A percentile compares a stretch with the other conserved stretches of the same genome.
Evolutionary conservation across 2,888 invertebrate genomes (phyloP).

Genomic region (Apamea sordens): DNA sequence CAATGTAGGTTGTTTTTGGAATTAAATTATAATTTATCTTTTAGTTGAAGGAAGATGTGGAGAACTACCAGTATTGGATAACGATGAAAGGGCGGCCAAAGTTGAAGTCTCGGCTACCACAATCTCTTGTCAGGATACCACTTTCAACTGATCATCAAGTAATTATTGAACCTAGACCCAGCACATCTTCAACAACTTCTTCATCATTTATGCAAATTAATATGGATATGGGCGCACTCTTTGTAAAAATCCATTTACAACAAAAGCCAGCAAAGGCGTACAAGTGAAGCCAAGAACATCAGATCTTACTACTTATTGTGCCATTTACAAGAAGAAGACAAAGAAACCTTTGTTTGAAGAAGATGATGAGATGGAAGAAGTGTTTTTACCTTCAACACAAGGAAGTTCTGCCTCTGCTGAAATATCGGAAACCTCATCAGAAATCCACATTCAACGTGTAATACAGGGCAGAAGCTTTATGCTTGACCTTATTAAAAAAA

Average conservation of each 20-base stretch:
- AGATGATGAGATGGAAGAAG: too few species aligned
- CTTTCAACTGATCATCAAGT: not conserved
- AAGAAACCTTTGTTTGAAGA: too few species aligned
- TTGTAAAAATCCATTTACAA: not conserved
- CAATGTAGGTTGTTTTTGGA: not conserved
- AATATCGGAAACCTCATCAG: too few species aligned
- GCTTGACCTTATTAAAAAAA: too few species aligned
- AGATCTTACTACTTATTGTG: too few species aligned
- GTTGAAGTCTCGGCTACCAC: slow-evolving; percentile 14
- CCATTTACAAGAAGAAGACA: too few species aligned
- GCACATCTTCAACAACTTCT: slow-evolving; percentile 12
- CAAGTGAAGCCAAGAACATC: too few species aligned
- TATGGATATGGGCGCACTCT: not conserved
- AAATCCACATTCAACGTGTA: too few species aligned
- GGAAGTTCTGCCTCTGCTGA: too few species aligned
- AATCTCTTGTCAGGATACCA: not conserved
- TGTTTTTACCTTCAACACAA: too few species aligned
- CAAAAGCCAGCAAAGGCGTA: too few species aligned
- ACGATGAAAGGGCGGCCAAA: slow-evolving; percentile 21
- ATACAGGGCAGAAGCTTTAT: too few species aligned
- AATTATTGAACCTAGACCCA: slow-evolving; percentile 18
- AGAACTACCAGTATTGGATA: slow-evolving; percentile 14
- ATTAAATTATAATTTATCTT: not conserved
- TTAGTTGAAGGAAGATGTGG: slow-evolving; percentile 17
- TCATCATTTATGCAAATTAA: not conserved